Conservation (phyloP, 2,888 invertebrate species). For the Trimorus sp. region DNA sequence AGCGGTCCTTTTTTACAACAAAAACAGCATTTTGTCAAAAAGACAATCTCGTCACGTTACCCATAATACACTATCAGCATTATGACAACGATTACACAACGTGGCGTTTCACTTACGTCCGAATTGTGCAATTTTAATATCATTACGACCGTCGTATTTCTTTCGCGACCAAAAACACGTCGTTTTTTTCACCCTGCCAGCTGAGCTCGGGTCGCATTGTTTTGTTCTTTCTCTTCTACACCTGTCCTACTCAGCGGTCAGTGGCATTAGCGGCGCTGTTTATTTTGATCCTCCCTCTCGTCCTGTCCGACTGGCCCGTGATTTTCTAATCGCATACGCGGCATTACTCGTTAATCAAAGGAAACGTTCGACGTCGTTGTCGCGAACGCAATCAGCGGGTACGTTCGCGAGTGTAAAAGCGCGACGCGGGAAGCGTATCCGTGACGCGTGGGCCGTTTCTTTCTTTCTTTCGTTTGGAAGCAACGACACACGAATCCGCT, state of each 20-base stretch:
- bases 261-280: constrained; percentile 6
- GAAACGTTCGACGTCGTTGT: constrained; percentile 12
- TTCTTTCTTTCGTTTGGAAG: constrained; percentile 37
- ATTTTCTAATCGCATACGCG: constrained; percentile 6
- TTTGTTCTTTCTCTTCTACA: constrained; percentile 10
- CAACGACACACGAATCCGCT: constrained; percentile 20
- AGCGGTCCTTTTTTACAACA: too few relatives aligned
- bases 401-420: constrained; percentile 6
- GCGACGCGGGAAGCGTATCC: constrained; percentile 20
- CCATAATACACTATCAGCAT: constrained; percentile 29
- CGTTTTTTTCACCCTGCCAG: constrained; percentile 2
- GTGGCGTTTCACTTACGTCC: constrained; percentile 10
- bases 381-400: constrained; percentile 8
- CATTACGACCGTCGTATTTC: constrained; percentile 21
- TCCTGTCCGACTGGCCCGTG: neutral
- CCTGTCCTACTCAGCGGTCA: constrained; percentile 23
- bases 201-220: neutral
- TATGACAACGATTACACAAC: constrained; percentile 18
- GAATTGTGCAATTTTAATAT: constrained; percentile 16
- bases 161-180: neutral
- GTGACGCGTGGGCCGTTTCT: constrained; percentile 26
- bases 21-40: constrained; percentile 5
- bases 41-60: constrained; percentile 5
- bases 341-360: constrained; percentile 27
- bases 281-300: constrained; percentile 17